Conservation (phyloP, 1,140 invertebrate genomes). For the Saccostrea glomerata region DNA sequence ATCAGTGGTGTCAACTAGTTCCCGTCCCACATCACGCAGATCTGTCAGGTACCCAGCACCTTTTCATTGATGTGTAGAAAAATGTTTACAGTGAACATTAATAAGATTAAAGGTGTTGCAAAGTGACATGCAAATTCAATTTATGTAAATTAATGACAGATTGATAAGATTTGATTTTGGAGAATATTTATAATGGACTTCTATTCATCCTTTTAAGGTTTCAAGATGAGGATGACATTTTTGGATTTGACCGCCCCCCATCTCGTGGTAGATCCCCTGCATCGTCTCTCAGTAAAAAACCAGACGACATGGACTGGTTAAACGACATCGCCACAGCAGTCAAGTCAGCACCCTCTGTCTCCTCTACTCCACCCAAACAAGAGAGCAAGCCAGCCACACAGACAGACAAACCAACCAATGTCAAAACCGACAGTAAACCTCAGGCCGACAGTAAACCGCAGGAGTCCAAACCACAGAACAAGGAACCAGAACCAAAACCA, state of each 20-base stretch:
- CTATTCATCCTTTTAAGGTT: conserved; percentile 51
- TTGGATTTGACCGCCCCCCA: conserved; percentile 66
- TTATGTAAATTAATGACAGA: no score
- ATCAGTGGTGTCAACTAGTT: conserved; percentile 66
- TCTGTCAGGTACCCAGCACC: conserved; percentile 62
- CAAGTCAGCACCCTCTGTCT: conserved; percentile 40
- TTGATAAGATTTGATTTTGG: no score
- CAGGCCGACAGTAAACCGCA: conserved; percentile 18
- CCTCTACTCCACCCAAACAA: not conserved
- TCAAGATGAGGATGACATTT: conserved; percentile 71
- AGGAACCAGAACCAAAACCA: not conserved
- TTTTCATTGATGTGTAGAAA: no score
- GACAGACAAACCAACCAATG: conserved; percentile 45
- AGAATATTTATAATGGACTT: no score
- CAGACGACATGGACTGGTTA: conserved; percentile 69
- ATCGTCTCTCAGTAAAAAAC: conserved; percentile 42
- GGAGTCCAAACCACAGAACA: conserved; percentile 41
- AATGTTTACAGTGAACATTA: no score
- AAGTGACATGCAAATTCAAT: no score
- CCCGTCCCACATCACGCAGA: conserved; percentile 67
- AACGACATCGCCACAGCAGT: conserved; percentile 50
- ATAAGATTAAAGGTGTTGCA: no score
- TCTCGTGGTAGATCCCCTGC: conserved; percentile 55
- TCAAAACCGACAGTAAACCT: not conserved
- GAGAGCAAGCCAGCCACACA: conserved; percentile 13